Conservation (phyloP, 2,797 vertebrate species). For the Hippoglossus hippoglossus region DNA sequence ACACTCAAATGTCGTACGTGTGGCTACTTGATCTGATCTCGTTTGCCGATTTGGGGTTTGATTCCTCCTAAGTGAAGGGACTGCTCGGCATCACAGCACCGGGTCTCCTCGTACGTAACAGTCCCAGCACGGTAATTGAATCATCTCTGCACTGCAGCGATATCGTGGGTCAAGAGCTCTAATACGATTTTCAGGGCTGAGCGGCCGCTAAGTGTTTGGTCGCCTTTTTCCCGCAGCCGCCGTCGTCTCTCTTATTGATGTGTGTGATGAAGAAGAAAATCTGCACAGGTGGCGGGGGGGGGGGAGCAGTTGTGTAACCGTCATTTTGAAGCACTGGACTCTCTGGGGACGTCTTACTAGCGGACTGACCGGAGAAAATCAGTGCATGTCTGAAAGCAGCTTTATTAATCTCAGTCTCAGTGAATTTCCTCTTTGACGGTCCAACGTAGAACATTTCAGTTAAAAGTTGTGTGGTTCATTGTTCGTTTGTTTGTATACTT, state of each 20-base stretch:
- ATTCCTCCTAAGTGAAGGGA: conserved; percentile 15
- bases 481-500: conserved; percentile 7
- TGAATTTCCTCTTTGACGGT: neutral
- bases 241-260: conserved; percentile 14
- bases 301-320: no score
- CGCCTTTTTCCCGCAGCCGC: neutral
- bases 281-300: no score
- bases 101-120: no score
- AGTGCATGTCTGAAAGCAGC: no score
- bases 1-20: conserved; percentile 5
- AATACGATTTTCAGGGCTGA: conserved; percentile 29
- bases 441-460: neutral
- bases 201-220: conserved; percentile 29
- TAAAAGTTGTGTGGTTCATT: neutral
- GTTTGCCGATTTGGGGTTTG: conserved; percentile 14
- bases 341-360: no score
- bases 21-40: conserved; percentile 38
- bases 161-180: conserved; percentile 5
- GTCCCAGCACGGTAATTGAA: conserved; percentile 50
- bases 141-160: conserved; percentile 35
- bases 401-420: no score
- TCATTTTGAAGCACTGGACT: no score
- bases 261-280: neutral
- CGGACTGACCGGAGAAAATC: no score
- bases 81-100: neutral